Evolutionary conservation across 2,888 invertebrate genomes (phyloP).

Genomic region (Notocelia uddmanniana): DNA sequence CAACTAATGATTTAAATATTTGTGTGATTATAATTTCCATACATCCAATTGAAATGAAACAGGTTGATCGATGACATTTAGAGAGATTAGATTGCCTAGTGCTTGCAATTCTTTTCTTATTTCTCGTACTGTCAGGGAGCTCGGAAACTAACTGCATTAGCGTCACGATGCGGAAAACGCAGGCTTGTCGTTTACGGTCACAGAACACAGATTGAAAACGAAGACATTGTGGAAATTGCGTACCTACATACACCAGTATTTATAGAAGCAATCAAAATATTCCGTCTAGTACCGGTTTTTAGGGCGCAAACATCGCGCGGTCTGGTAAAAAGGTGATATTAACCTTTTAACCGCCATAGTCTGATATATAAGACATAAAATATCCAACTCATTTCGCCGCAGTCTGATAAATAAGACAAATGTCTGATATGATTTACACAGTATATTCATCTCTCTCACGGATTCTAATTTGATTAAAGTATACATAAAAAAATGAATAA

Average conservation of each 20-base stretch:
- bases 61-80: background rate
- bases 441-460: no score
- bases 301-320: no score
- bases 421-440: no score
- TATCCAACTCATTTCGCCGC: no score
- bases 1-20: no score
- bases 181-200: slow-evolving; percentile 9
- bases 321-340: no score
- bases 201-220: slow-evolving; percentile 19
- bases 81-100: background rate
- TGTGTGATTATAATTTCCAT: background rate
- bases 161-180: slow-evolving; percentile 22
- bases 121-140: slow-evolving; percentile 18
- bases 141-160: slow-evolving; percentile 33
- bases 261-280: background rate
- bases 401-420: no score
- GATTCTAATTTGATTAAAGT: no score
- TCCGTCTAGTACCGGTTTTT: no score
- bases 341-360: no score
- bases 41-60: background rate
- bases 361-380: no score
- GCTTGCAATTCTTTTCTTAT: slow-evolving; percentile 2
- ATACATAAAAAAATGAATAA: no score
- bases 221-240: background rate
- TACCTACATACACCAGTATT: background rate